Conservation (phyloP, 2,888 invertebrate species). For the Andrena hattorfiana region DNA sequence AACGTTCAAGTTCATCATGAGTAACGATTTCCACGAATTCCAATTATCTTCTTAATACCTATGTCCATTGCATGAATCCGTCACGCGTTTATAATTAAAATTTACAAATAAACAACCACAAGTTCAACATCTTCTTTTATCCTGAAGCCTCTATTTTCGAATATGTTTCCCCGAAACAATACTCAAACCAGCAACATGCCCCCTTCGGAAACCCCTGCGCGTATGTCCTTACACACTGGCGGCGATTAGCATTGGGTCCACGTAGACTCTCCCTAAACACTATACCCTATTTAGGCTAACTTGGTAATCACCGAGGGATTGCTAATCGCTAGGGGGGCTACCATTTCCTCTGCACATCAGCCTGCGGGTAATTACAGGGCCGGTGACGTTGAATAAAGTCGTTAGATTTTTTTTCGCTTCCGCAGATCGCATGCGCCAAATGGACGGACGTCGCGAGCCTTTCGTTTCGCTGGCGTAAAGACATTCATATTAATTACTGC, state of each 20-base stretch:
- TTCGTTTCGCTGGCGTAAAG: constrained; percentile 20
- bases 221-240: constrained; percentile 56
- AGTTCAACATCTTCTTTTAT: too few species aligned
- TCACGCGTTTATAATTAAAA: too few species aligned
- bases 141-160: background rate
- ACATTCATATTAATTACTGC: constrained; percentile 67
- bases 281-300: constrained; percentile 83
- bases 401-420: constrained; percentile 77
- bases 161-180: constrained; percentile 60
- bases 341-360: constrained; percentile 72
- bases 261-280: constrained; percentile 81
- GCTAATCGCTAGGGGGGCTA: constrained; percentile 78
- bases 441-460: constrained; percentile 16
- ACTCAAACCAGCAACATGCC: constrained; percentile 36
- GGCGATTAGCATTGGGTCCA: constrained; percentile 74
- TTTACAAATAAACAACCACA: too few species aligned
- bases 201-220: constrained; percentile 24
- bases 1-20: too few species aligned
- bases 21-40: too few species aligned
- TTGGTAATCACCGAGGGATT: constrained; percentile 82
- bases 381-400: constrained; percentile 83
- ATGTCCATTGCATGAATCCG: too few species aligned
- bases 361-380: constrained; percentile 84
- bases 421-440: constrained; percentile 3
- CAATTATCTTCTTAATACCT: too few species aligned